Evolutionary conservation across 2,113 vertebrate species (phyloP), one percentile per base, ranked within the genome.

Genomic region (Gavialis gangeticus): DNA sequence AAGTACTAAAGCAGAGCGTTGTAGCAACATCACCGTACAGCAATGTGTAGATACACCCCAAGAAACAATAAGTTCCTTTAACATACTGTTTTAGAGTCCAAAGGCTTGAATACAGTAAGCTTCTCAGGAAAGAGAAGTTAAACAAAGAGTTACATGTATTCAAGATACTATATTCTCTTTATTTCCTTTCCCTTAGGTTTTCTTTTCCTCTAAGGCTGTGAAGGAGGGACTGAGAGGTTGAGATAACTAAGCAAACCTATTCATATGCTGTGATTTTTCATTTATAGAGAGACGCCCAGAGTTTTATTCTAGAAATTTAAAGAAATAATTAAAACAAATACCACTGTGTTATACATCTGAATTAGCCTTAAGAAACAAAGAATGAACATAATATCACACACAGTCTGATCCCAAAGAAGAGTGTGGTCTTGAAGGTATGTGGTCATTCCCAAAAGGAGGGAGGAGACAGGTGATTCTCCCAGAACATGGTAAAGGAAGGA

Each of bases 291-390:
- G 30, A 73, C 18, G 10, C 11, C 18, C 34, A 73, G 19, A 14
- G 21, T 46, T 71, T 71, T 71, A 71, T 21, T 54, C 91, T 84
- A 85, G 77, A 91, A 96, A 89, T 25, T 76, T 15, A 89, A 93
- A 94, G 82, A 94, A 83, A 77, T 75, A 78, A 0, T 0, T 75
- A 30, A 57, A 86, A 75, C 22, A 54, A 90, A 24, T 67, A 94
- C 16, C 56, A 80, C 2, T 67, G 56, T 85, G 73, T 57, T 57
- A 83, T 87, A 12, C 25, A 76, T 82, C 76, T 91, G 88, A 88
- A 94, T 84, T 90, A 92, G 76, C 87, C 75, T 67, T 25, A 93
- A 62, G 27, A 11, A 79, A 89, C 73, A 76, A 54, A 83, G 54
- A 83, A 57, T 79, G 24, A 5, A 3, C 54, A 94, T 60, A 60